Evolutionary conservation across 2,888 invertebrate species (phyloP).

Genomic region (Protophormia terraenovae): DNA sequence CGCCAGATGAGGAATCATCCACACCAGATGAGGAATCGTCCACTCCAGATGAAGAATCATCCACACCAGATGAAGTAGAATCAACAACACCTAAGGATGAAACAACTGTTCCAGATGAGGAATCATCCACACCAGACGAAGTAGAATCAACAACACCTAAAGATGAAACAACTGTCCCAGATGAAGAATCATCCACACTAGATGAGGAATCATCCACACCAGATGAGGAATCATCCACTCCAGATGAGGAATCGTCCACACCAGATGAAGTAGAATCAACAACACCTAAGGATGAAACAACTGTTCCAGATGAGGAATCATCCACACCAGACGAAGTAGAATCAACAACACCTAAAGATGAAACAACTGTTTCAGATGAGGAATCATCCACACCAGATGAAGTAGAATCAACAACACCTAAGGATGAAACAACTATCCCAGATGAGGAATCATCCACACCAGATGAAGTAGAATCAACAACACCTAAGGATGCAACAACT

Average conservation of each 20-base stretch:
- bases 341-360: background rate
- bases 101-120: background rate
- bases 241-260: background rate
- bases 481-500: background rate
- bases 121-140: background rate
- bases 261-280: background rate
- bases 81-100: background rate
- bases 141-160: background rate
- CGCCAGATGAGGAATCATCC: background rate
- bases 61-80: background rate
- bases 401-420: background rate
- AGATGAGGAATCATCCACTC: background rate
- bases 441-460: too few relatives aligned
- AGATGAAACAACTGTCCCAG: background rate
- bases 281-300: background rate
- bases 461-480: background rate
- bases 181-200: too few relatives aligned
- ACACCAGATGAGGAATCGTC: background rate
- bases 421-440: background rate
- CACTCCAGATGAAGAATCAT: background rate
- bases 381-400: background rate
- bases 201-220: background rate
- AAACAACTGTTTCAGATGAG: background rate
- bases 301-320: background rate
- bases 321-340: background rate